phyloP scores from a whole-genome alignment of 1,140 invertebrate species.

The Cyclargus thomasi region DNA sequence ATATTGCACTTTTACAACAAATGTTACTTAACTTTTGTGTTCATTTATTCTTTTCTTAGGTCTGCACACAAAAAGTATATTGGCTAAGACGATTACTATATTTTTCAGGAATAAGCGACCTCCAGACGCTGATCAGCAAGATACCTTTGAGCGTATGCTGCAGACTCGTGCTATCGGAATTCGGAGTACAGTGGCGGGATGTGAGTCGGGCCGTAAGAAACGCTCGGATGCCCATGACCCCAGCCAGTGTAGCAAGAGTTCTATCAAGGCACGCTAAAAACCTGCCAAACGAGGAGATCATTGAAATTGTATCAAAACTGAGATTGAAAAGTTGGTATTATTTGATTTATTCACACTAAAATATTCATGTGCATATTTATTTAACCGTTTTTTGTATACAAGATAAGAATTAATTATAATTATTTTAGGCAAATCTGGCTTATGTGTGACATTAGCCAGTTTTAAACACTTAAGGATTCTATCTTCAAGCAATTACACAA shows the following conservation, averaged over 20 bases:
- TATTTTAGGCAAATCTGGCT: too few species aligned
- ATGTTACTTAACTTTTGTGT: neutral
- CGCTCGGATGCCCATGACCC: slow-evolving; percentile 45
- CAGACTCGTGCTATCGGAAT: slow-evolving; percentile 38
- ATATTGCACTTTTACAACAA: neutral
- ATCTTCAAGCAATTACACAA: too few species aligned
- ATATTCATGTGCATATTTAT: neutral
- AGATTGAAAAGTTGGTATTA: slow-evolving; percentile 45
- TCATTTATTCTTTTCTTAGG: too few species aligned
- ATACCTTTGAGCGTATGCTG: slow-evolving; percentile 46
- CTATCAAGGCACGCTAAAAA: slow-evolving; percentile 39
- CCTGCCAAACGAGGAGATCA: slow-evolving; percentile 36
- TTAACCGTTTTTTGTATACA: too few species aligned
- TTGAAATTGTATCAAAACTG: slow-evolving; percentile 40
- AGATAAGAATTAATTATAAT: too few species aligned
- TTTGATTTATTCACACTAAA: neutral
- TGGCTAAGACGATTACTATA: neutral
- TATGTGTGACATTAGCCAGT: too few species aligned
- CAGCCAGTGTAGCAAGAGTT: slow-evolving; percentile 43
- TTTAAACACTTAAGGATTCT: too few species aligned
- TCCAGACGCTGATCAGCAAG: slow-evolving; percentile 42
- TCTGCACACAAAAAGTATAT: too few species aligned
- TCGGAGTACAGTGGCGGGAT: slow-evolving; percentile 49
- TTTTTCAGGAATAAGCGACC: slow-evolving; percentile 43
- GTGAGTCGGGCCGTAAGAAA: slow-evolving; percentile 41